Conservation (phyloP, 2,113 vertebrate species). For the cattle (Bos taurus) region DNA sequence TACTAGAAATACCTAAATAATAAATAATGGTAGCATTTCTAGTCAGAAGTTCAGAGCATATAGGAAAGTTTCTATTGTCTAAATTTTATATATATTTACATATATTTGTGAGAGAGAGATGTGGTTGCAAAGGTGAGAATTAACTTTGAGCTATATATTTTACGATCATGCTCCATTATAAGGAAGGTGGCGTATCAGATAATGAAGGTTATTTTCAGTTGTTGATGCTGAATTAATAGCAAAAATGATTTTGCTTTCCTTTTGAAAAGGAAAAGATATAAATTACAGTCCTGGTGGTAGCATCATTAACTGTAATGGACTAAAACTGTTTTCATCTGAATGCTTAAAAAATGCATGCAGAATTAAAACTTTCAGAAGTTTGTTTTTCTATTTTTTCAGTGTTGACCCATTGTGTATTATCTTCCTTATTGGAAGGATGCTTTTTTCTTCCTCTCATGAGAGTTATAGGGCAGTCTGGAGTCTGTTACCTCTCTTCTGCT, state of each 20-base stretch:
- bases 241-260: conserved; percentile 64
- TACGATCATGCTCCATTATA: conserved; percentile 46
- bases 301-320: conserved; percentile 53
- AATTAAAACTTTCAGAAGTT: conserved; percentile 69
- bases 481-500: conserved; percentile 40
- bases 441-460: conserved; percentile 60
- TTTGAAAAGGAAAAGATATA: conserved; percentile 54
- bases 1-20: conserved; percentile 69
- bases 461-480: conserved; percentile 62
- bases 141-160: conserved; percentile 66
- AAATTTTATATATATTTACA: conserved; percentile 45
- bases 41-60: conserved; percentile 68
- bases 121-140: conserved; percentile 74
- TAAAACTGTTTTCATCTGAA: conserved; percentile 45
- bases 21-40: conserved; percentile 75
- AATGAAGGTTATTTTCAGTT: conserved; percentile 68
- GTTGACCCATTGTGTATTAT: conserved; percentile 41
- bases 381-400: conserved; percentile 51
- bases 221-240: conserved; percentile 64
- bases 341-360: conserved; percentile 69
- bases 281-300: conserved; percentile 61
- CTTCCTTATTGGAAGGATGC: conserved; percentile 62
- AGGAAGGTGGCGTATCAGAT: conserved; percentile 57
- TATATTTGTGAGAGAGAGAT: conserved; percentile 53
- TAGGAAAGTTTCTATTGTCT: conserved; percentile 75